These are phyloP conservation scores for Apogon talboti DNA, from an alignment of 2,797 vertebrate genomes.

Conservation along the genomic window DNA sequence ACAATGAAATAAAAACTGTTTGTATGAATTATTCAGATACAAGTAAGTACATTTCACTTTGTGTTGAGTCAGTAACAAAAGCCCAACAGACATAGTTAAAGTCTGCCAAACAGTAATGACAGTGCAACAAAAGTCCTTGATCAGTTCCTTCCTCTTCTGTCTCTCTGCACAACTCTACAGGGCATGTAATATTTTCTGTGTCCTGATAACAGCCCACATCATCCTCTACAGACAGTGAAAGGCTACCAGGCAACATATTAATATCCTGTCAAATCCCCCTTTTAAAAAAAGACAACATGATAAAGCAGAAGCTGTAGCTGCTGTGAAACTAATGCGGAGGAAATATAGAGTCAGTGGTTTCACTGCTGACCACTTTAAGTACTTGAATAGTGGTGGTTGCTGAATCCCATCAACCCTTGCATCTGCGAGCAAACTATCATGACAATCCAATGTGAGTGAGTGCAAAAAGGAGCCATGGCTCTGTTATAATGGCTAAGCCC, in stretches of 20 bases:
- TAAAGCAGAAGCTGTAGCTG: constrained; percentile 42
- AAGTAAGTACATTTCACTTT: constrained; percentile 8
- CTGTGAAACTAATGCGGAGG: constrained; percentile 36
- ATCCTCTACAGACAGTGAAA: constrained; percentile 26
- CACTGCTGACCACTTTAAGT: constrained; percentile 15
- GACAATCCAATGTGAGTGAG: constrained; percentile 34
- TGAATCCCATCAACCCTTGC: constrained; percentile 29
- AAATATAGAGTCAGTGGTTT: constrained; percentile 30
- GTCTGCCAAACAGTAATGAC: constrained; percentile 32
- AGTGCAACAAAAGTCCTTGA: constrained; percentile 32
- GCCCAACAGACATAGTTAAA: constrained; percentile 28
- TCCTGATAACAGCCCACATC: constrained; percentile 41
- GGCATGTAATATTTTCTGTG: constrained; percentile 34
- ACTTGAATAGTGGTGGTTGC: constrained; percentile 3
- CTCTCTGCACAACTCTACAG: constrained; percentile 15
- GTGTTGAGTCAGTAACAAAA: constrained; percentile 31
- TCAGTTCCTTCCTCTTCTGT: constrained; percentile 43
- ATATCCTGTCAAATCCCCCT: constrained; percentile 41
- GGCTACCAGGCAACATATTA: constrained; percentile 7
- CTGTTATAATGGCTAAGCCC: constrained; percentile 10
- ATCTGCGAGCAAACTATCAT: constrained; percentile 12
- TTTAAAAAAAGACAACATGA: constrained; percentile 21
- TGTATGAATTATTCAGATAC: constrained; percentile 38
- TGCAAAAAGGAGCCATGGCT: constrained; percentile 12
- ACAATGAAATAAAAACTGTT: constrained; percentile 15